phyloP scores from a whole-genome alignment of 2,888 invertebrate species.

The Trachelus troglodyta region DNA sequence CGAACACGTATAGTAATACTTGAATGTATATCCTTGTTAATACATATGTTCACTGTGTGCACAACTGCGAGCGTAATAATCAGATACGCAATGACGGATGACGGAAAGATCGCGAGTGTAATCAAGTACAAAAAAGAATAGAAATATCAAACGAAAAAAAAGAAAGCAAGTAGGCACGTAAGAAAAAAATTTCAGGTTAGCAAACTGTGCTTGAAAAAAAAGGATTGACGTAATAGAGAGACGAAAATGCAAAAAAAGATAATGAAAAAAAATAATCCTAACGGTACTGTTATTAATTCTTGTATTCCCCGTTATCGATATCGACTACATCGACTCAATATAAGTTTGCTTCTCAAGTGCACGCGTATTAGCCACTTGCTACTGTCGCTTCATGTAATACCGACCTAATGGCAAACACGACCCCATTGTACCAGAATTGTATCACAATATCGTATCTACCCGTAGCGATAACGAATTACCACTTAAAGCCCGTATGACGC shows the following conservation, averaged over 20 bases:
- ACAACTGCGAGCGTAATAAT: background rate
- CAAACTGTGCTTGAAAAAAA: no score
- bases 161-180: no score
- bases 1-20: background rate
- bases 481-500: slow-evolving; percentile 34
- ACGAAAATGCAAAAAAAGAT: no score
- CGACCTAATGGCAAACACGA: slow-evolving; percentile 27
- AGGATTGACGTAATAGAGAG: no score
- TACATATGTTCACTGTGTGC: background rate
- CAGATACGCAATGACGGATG: background rate
- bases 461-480: slow-evolving; percentile 40
- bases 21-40: background rate
- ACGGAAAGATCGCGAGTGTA: no score
- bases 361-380: background rate
- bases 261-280: no score
- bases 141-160: background rate
- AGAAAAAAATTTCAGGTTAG: no score
- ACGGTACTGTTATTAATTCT: no score
- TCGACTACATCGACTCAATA: background rate
- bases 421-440: slow-evolving; percentile 29
- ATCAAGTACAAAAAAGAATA: background rate
- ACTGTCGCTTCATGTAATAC: slow-evolving; percentile 33
- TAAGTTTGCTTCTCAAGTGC: background rate
- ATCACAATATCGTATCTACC: slow-evolving; percentile 37
- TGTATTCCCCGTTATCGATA: background rate